Base-by-base conservation (phyloP, 2,888 invertebrate genomes). In the Mystacides longicornis region DNA sequence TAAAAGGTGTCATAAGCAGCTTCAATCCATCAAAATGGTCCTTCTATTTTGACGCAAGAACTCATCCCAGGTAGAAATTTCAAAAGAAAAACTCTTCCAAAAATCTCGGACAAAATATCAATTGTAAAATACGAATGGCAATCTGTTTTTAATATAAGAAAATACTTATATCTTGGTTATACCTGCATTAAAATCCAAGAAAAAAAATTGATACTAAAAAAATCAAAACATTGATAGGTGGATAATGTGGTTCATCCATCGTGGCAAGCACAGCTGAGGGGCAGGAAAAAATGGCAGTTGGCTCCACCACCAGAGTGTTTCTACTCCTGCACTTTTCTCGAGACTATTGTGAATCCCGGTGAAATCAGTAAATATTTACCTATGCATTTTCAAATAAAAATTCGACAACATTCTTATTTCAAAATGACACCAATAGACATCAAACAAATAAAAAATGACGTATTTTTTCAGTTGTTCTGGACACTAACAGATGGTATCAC, bases 401-500 rank as follows among this genome's bases (percentile, higher is more conserved):
- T n/a, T n/a, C n/a, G n/a, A n/a, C n/a, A n/a, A n/a, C n/a, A n/a
- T n/a, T n/a, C n/a, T n/a, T n/a, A n/a, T n/a, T n/a, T n/a, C n/a
- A n/a, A n/a, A n/a, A n/a, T n/a, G n/a, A n/a, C n/a, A n/a, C 14
- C 31, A 31, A 31, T 9, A 31, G 14, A 31, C 14, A 31, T 9
- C 14, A 31, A 31, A 31, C 7, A 31, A 31, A 7, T 31, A 45
- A 3, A 45, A 45, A 45, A 7, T 27, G 45, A n/a, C 20, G 9
- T 21, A 3, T 45, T 45, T n/a, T 61, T 79, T 2, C 79, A 94
- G 94, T 96, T 79, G 88, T 94, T 49, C 75, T 96, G 65, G 92
- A 96, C 69, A 96, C 96, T 0, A 96, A 97, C 69, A 84, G 87
- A 54, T 97, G 97, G 97, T 97, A 92, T 69, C 97, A 97, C 75